Percentiles rank a stretch among this genome's conserved stretches.
phyloP scores from a whole-genome alignment of 2,113 vertebrate species.

The Syrrhaptes paradoxus region DNA sequence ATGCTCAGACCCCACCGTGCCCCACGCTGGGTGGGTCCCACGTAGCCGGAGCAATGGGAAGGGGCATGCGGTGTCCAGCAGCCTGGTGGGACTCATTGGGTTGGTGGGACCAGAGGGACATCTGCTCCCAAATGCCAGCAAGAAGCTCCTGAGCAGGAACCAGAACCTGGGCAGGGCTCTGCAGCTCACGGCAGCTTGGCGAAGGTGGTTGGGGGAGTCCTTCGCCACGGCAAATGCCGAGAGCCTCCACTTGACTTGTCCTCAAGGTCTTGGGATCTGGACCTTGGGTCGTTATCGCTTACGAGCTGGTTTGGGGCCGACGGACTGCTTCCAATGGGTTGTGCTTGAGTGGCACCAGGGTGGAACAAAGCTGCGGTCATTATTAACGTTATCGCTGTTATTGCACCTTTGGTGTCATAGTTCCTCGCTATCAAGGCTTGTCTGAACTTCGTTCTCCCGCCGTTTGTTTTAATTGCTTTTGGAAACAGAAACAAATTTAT shows the following conservation, averaged over 20 bases:
- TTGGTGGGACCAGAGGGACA: not conserved
- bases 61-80: rapidly evolving
- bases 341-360: not conserved
- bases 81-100: not conserved
- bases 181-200: too few species aligned
- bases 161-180: too few species aligned
- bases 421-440: not conserved
- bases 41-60: not conserved
- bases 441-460: not conserved
- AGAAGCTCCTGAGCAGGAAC: not conserved
- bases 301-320: not conserved
- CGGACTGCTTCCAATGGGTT: not conserved
- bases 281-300: not conserved
- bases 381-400: not conserved
- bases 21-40: not conserved
- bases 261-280: not conserved
- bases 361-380: not conserved
- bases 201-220: too few species aligned
- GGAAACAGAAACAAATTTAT: not conserved
- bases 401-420: not conserved
- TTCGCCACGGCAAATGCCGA: not conserved
- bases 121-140: not conserved
- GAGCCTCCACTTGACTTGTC: not conserved
- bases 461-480: not conserved
- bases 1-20: too few species aligned